Evolutionary conservation across 2,888 invertebrate species (phyloP).

Genomic region (Caenorhabditis auriculariae): DNA sequence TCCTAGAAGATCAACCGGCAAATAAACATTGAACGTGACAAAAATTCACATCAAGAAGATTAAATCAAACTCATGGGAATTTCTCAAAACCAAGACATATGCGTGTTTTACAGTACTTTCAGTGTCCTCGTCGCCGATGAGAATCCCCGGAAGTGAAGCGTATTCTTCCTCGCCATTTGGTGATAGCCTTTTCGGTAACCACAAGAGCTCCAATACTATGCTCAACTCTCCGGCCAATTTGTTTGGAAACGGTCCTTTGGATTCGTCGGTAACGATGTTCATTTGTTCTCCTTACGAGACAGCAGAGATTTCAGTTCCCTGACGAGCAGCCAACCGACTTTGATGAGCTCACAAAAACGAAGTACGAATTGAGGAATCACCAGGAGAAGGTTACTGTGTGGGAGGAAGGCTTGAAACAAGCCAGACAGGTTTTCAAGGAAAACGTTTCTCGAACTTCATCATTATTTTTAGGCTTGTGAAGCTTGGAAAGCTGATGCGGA

Average conservation of each 20-base stretch:
- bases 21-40: too few species aligned
- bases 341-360: constrained; percentile 8
- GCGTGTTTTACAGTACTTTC: constrained; percentile 2
- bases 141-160: constrained; percentile 28
- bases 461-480: too few species aligned
- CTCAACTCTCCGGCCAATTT: constrained; percentile 5
- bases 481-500: constrained; percentile 19
- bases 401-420: constrained; percentile 43
- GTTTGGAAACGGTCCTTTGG: too few species aligned
- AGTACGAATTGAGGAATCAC: constrained; percentile 5
- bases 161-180: constrained; percentile 25
- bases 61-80: too few species aligned
- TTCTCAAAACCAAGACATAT: too few species aligned
- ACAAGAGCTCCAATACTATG: background rate
- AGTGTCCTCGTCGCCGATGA: constrained; percentile 39
- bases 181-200: constrained; percentile 6
- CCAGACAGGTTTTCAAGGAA: constrained; percentile 16
- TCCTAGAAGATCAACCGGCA: too few species aligned
- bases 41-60: too few species aligned
- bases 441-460: too few species aligned
- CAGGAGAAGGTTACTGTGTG: constrained; percentile 18
- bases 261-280: background rate
- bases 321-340: constrained; percentile 9
- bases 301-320: constrained; percentile 8
- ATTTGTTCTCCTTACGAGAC: background rate